Base-by-base conservation (phyloP, 2,888 invertebrate species). In the Liodrosophila aerea region DNA sequence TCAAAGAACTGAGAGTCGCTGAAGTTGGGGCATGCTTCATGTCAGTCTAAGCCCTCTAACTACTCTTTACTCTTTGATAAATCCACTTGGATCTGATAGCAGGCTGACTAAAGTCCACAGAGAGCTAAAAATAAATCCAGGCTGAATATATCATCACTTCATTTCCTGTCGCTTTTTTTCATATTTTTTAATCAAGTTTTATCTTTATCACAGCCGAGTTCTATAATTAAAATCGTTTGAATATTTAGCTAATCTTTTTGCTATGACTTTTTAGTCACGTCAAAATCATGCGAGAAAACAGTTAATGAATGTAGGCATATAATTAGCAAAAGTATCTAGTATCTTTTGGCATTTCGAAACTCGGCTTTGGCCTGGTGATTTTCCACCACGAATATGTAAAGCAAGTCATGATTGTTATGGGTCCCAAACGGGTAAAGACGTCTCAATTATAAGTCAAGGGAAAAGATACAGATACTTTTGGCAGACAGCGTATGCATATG, bases 1-100 rank as follows among this genome's bases (percentile, higher is more conserved):
- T 69, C 65, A 70, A 70, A 51, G 70, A 70, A 70, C 69, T 64
- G n/a, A n/a, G n/a, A n/a, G 36, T 50, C 37, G 31, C 46, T 16
- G 15, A 59, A 36, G 33, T 29, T 29, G 29, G 1, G 9, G 29
- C 9, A 8, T 29, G 29, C 8, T 29, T 7, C 29, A 29, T 2
- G 5, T 22, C 3, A 22, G 22, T 22, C n/a, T n/a, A n/a, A n/a
- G n/a, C n/a, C n/a, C n/a, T n/a, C n/a, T n/a, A n/a, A n/a, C 33
- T 16, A 4, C 5, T 37, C 36, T 5, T 1, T 12, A 18, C 3
- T 18, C 22, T 39, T 0, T n/a, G 18, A 39, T 9, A 1, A 36
- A 2, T 39, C 22, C n/a, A 2, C 7, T 29, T 7, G 7, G 11
- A 41, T 27, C 13, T 18, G n/a, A 41, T 27, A 12, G 7, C 1